These are phyloP conservation scores for Axinella damicornis DNA, from an alignment of 37 sponge, comb jelly and placozoan species.

Conservation along the genomic window DNA sequence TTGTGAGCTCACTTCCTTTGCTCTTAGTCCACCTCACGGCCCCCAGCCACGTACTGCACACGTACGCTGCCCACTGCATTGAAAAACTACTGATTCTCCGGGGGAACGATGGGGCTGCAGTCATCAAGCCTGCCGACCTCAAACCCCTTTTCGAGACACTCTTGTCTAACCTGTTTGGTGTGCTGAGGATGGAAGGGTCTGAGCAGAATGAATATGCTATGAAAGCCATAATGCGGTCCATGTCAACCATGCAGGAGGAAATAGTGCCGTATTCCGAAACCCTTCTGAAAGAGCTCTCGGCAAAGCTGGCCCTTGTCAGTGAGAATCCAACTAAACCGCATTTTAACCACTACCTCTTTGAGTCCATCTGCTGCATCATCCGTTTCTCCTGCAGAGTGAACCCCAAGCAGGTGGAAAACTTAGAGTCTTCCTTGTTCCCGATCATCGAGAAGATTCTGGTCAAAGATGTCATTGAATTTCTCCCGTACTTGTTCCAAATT, in stretches of 20 bases:
- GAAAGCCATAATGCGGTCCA: slow-evolving; percentile 89
- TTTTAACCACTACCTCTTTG: slow-evolving; percentile 99
- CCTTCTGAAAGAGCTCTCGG: slow-evolving; percentile 76
- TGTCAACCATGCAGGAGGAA: slow-evolving; percentile 75
- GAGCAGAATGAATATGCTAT: slow-evolving; percentile 95
- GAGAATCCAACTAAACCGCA: slow-evolving; percentile 97
- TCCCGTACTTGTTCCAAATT: slow-evolving; percentile 97
- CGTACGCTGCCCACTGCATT: slow-evolving; percentile 94
- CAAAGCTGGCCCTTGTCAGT: slow-evolving; percentile 84
- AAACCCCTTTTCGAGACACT: slow-evolving; percentile 73
- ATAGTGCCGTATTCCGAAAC: slow-evolving; percentile 59
- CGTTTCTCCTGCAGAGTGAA: slow-evolving; percentile 65
- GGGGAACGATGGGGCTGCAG: slow-evolving; percentile 16
- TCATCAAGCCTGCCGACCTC: slow-evolving; percentile 55
- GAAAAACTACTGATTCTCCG: slow-evolving; percentile 90
- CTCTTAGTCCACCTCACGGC: slow-evolving; percentile 68
- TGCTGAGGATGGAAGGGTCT: slow-evolving; percentile 78
- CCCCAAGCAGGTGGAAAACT: slow-evolving; percentile 40
- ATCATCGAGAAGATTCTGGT: slow-evolving; percentile 88
- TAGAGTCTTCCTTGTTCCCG: slow-evolving; percentile 91
- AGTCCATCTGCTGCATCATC: slow-evolving; percentile 92
- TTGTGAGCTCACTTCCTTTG: slow-evolving; percentile 72
- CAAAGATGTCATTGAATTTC: slow-evolving; percentile 90
- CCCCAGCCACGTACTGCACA: slow-evolving; percentile 88
- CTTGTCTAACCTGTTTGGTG: slow-evolving; percentile 73